Evolutionary conservation across 2,888 invertebrate genomes (phyloP), one percentile per base, ranked within the genome.

Genomic region (Amitus sp.): DNA sequence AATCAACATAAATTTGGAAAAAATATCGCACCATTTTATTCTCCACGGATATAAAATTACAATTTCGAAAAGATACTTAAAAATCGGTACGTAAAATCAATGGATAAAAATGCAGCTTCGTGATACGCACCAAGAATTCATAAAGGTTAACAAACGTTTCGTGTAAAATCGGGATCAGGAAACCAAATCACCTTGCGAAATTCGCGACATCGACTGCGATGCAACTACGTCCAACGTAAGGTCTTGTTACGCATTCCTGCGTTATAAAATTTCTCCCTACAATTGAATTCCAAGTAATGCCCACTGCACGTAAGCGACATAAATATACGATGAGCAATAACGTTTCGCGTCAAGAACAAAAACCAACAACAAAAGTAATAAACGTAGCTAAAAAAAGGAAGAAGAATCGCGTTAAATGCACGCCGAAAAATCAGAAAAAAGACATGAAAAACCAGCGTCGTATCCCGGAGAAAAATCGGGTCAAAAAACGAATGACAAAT

Each of bases 271-370:
- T 47, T 37, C 12, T 34, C 4, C 12, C 34, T 45, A 51, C 13
- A 15, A 20, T 45, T 7, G 19, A 34, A 45, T 51, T 19, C 12
- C 19, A 45, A 49, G 45, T 45, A 55, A 55, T 49, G 55, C 55
- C 55, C 55, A 28, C 43, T 49, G 13, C 40, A 40, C 19, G 40
- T 40, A 40, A 40, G 19, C 18, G 19, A 40, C 19, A 19, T 20
- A 55, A 55, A 49, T 55, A 45, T 12, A 45, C 23, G 2, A 53
- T 30, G 28, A 53, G 30, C 30, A 50, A 50, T 19, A 50, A 28
- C 13, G 20, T 49, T 49, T 40, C 19, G 9, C 28, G 19, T 19
- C 42, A 18, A 15, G 42, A 50, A 12, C 27, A 40, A 40, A n/a
- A 17, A 33, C 12, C 17, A 30, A 15, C 13, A 46, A 17, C 9